Evolutionary conservation across 2,888 invertebrate genomes (phyloP), one percentile per base, ranked within the genome.

Genomic region (Philhelius pedissequus): DNA sequence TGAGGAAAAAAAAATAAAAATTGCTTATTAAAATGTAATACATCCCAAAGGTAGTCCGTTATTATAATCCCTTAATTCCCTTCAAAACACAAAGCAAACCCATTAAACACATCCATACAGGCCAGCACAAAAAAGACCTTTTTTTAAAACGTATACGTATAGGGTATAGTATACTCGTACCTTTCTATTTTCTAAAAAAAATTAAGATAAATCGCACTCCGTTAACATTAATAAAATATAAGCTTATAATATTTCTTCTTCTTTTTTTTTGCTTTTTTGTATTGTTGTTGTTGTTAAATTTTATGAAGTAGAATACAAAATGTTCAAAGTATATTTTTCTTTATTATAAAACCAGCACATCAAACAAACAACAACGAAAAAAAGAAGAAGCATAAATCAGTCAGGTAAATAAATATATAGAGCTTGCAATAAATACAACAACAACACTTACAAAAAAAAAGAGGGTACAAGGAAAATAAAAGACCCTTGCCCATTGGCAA

Each of bases 361-460:
- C 30, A 54, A 35, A 32, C 45, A 48, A 48, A 48, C 22, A 45
- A 4, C 15, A 40, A 43, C 3, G 22, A 48, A 13, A 45, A 45
- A 30, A 18, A 18, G 2, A 43, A 43, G 20, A 35, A 60, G 9
- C 43, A 84, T 84, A 80, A 84, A 80, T 84, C 84, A 84, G 75
- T 79, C 84, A 84, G 80, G 80, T 80, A 75, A 84, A 84, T 70
- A 79, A 79, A 83, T 43, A 43, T 40, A 62, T n/a, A 43, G 43
- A 66, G 58, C 15, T 27, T 27, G 27, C 25, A 60, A 15, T 43
- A 62, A 58, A 58, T 52, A n/a, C n/a, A 52, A 27, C 0, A 45
- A 40, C 13, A 43, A 48, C 18, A 13, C n/a, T n/a, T n/a, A 15
- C 18, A 27, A 9, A 38, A 45, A 45, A 7, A 11, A 20, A 52